Evolutionary conservation across 2,888 invertebrate genomes (phyloP), one percentile per base, ranked within the genome.

Genomic region (Coelinius sp.): DNA sequence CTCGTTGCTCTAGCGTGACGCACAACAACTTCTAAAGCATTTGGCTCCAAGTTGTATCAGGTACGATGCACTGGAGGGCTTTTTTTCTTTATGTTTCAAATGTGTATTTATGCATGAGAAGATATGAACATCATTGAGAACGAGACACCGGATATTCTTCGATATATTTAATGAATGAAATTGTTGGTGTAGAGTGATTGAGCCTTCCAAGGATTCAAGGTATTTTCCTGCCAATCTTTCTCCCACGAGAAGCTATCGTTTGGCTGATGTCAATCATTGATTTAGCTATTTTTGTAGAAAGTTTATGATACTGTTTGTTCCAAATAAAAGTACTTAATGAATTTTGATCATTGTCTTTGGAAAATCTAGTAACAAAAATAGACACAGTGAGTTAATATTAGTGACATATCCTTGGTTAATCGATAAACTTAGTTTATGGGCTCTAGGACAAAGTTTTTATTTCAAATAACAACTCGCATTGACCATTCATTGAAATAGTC

Each of bases 1-100:
- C 75, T 74, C 73, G 76, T 75, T 75, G 71, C 74, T 78, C 73
- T 73, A 71, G 78, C 80, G 77, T 79, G 79, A 80, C 80, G 76
- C 38, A 20, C 22, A 49, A 49, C 22, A 22, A 49, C n/a, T 20
- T 59, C n/a, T 31, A 14, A 31, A n/a, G 52, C 66, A 53, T 67
- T 49, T 67, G 44, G 41, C 65, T 35, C n/a, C 22, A 20, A 41
- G 17, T 41, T 25, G 27, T 44, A 2, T 68, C 56, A 31, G 59
- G 27, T 68, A 49, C 20, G 12, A 22, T 62, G 17, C 17, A 62
- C 38, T 62, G 12, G 22, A 20, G 35, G 49, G 20, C n/a, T n/a
- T n/a, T n/a, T n/a, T n/a, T n/a, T n/a, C n/a, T n/a, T n/a, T 20
- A 20, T 31, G 12, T 41, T 44, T 27, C 8, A 4, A 17, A 20